These are phyloP conservation scores for Neodiprion fabricii DNA, from an alignment of 1,140 invertebrate species.

Conservation along the genomic window DNA sequence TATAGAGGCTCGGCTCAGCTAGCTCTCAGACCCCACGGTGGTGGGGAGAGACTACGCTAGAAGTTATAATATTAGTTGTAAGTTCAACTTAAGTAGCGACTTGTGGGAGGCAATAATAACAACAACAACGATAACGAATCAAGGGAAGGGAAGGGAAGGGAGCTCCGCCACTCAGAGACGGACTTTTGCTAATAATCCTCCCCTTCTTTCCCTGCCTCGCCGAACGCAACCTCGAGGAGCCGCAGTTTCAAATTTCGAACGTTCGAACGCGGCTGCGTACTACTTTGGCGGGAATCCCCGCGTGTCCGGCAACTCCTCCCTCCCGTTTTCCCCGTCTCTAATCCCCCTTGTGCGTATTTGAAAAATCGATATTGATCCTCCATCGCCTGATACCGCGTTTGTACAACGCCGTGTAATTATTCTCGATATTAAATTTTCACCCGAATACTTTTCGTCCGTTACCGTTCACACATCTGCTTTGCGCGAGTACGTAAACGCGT, in stretches of 20 bases:
- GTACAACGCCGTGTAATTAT: too few relatives aligned
- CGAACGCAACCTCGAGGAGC: background rate
- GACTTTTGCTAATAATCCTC: background rate
- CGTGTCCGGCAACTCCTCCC: background rate
- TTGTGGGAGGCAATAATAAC: conserved; percentile 23
- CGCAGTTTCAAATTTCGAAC: background rate
- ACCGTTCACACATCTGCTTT: conserved; percentile 21
- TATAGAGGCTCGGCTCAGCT: conserved; percentile 52
- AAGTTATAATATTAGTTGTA: conserved; percentile 49
- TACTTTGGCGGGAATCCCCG: conserved; percentile 10
- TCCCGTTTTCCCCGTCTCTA: too few relatives aligned
- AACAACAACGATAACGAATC: background rate
- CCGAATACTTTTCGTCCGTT: background rate
- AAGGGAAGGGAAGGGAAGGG: background rate
- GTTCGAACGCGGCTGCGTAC: background rate
- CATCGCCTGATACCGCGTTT: too few relatives aligned
- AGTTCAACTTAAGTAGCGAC: conserved; percentile 33
- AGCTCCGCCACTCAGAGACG: conserved; percentile 1
- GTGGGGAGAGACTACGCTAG: conserved; percentile 42
- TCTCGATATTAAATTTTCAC: too few relatives aligned
- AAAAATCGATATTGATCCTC: too few relatives aligned
- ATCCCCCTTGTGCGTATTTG: too few relatives aligned
- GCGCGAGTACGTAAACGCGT: background rate
- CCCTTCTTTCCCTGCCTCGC: background rate
- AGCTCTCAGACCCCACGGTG: conserved; percentile 33